Evolutionary conservation across 2,113 vertebrate genomes (phyloP).

Genomic region (Willisornis vidua): DNA sequence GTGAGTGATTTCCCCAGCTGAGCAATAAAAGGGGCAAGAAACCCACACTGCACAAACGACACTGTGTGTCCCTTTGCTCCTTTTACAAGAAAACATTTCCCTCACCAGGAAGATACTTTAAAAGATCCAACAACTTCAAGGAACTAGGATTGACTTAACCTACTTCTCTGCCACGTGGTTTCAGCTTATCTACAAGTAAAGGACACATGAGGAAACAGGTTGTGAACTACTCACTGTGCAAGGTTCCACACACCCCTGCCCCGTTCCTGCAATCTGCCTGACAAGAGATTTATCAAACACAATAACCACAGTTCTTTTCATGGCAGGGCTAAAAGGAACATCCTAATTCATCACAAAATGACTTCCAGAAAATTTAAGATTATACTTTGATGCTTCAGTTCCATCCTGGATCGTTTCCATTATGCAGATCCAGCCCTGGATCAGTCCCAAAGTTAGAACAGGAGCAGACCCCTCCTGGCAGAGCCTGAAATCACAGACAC

Average conservation of each 20-base stretch:
- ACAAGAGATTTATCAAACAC: neutral
- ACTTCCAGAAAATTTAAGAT: neutral
- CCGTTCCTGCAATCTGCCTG: neutral
- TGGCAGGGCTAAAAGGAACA: neutral
- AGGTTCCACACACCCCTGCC: rapidly evolving
- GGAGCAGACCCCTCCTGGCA: neutral
- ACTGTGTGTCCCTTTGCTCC: neutral
- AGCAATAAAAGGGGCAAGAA: rapidly evolving
- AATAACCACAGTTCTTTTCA: neutral
- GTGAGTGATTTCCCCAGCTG: neutral
- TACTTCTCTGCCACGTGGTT: neutral
- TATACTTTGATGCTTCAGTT: neutral
- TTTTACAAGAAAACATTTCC: neutral
- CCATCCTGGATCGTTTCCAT: neutral
- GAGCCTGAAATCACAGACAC: neutral
- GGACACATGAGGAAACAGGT: neutral
- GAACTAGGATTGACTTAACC: neutral
- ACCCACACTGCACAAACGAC: neutral
- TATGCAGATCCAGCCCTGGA: neutral
- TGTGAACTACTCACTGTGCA: neutral
- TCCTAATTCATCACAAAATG: neutral
- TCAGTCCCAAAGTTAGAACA: neutral
- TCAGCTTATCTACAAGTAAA: neutral
- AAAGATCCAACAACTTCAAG: neutral
- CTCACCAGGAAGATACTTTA: constrained; percentile 2